A percentile compares a stretch with the other conserved stretches of the same genome.
These are phyloP conservation scores for Pilophorus perplexus DNA, from an alignment of 2,888 invertebrate genomes.

Conservation along the genomic window DNA sequence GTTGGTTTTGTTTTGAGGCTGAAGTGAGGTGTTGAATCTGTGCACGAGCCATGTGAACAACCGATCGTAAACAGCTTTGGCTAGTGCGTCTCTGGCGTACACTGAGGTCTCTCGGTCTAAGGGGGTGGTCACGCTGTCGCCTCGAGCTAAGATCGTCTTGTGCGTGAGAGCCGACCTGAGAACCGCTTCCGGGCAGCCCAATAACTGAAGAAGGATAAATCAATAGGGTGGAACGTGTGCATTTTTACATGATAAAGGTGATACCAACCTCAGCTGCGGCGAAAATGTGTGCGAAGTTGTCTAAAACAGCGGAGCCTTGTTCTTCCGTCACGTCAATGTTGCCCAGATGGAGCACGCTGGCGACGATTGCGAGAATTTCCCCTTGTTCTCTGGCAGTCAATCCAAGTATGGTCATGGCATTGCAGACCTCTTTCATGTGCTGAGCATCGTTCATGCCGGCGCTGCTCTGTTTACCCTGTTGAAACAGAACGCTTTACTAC, in stretches of 20 bases:
- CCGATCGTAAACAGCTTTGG: conserved; percentile 87
- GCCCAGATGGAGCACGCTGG: conserved; percentile 86
- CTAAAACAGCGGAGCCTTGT: conserved; percentile 43
- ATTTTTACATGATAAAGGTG: not conserved
- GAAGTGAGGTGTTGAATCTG: conserved; percentile 72
- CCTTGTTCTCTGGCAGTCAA: conserved; percentile 80
- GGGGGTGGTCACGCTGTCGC: conserved; percentile 79
- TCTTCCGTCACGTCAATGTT: conserved; percentile 70
- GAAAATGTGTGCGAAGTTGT: conserved; percentile 40
- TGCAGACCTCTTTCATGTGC: conserved; percentile 83
- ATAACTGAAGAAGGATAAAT: too few relatives aligned
- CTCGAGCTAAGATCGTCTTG: conserved; percentile 81
- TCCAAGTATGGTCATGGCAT: conserved; percentile 89
- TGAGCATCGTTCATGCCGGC: conserved; percentile 62
- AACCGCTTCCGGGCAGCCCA: conserved; percentile 67
- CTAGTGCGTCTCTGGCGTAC: conserved; percentile 84
- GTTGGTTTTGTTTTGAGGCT: conserved; percentile 59
- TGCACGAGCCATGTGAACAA: conserved; percentile 87
- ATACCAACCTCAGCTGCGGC: conserved; percentile 43
- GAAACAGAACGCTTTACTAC: not conserved
- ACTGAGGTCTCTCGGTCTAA: conserved; percentile 76
- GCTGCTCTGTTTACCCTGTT: conserved; percentile 23
- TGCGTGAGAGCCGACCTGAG: conserved; percentile 73
- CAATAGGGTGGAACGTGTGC: conserved; percentile 39
- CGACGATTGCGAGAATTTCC: conserved; percentile 79